Base-by-base conservation (phyloP, 30 jellyfish, hydroid and myxozoan species). In the Euphysa ruthae region DNA sequence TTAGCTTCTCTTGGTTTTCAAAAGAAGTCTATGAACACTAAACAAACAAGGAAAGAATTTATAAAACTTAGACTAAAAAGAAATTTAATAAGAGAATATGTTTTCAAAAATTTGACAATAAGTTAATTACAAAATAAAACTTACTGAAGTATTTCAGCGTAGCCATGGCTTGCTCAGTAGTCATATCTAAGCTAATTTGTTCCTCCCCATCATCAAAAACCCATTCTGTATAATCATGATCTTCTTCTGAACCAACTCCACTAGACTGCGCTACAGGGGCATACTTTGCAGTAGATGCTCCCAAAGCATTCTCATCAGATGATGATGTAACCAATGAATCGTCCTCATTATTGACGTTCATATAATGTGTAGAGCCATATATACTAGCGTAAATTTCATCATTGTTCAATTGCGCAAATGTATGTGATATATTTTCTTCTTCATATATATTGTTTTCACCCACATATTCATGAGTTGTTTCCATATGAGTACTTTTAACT, bases 161-260 rank as follows among this genome's bases (percentile, higher is more conserved):
- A 16, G 95, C 95, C 89, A 84, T 33, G 12, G 95, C 93, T 57
- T 84, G 95, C 50, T 84, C 95, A 65, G 78, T 85, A 33, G 91
- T 84, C 25, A 84, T 43, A 62, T 84, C 95, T 75, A 84, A 70
- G 57, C 62, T 73, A 56, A 83, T 85, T 14, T 74, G 66, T 44
- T 76, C 89, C 25, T 73, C 86, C 13, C 25, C 26, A 43, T 77
- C 95, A 46, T 72, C 93, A 49, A 75, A 84, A 22, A 75, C 63
- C 95, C 95, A 83, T 49, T 83, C 95, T 14, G 82, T 49, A 4
- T 79, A 74, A 35, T 83, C 95, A 35, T 87, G 91, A 29, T 69
- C 95, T 57, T 88, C 75, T 43, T 83, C 95, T 3, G 85, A 80
- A 44, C 66, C 95, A 5, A 4, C 27, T 12, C 43, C 72, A 65